These are phyloP conservation scores for Conistra vaccinii DNA, from an alignment of 2,888 invertebrate species.

Conservation along the genomic window DNA sequence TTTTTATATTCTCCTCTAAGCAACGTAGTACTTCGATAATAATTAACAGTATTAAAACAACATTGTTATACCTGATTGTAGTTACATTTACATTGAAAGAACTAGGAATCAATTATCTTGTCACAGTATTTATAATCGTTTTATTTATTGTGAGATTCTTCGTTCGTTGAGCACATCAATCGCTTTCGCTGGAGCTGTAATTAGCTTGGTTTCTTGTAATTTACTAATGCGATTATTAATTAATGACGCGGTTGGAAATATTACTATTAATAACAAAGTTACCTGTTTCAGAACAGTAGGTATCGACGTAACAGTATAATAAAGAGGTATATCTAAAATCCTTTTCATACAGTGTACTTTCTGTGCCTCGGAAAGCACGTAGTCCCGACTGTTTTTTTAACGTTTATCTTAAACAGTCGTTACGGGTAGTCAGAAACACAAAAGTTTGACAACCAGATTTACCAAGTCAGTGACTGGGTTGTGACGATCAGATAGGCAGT, in stretches of 20 bases:
- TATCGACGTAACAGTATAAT: not conserved
- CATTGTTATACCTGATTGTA: slow-evolving; percentile 18
- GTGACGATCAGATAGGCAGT: not conserved
- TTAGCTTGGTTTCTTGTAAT: slow-evolving; percentile 1
- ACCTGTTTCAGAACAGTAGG: not conserved
- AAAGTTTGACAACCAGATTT: not conserved
- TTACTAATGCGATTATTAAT: not conserved
- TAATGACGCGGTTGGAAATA: not conserved
- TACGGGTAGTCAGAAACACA: not conserved
- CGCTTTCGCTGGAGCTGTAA: slow-evolving; percentile 35
- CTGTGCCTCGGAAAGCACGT: not conserved
- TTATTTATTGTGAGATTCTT: slow-evolving; percentile 41
- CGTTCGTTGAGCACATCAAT: slow-evolving; percentile 30
- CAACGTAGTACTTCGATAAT: slow-evolving; percentile 18
- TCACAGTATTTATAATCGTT: slow-evolving; percentile 40
- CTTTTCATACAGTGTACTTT: not conserved
- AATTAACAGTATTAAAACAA: slow-evolving; percentile 12
- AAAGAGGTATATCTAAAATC: not conserved
- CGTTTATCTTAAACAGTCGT: too few relatives aligned
- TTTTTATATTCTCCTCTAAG: slow-evolving; percentile 31
- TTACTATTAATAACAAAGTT: too few relatives aligned
- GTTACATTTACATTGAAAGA: slow-evolving; percentile 54
- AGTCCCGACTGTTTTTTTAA: not conserved
- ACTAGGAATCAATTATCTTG: slow-evolving; percentile 48
- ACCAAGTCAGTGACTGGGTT: not conserved